Conservation (phyloP, 1,140 invertebrate species). For the Macrocentrus cingulum region DNA sequence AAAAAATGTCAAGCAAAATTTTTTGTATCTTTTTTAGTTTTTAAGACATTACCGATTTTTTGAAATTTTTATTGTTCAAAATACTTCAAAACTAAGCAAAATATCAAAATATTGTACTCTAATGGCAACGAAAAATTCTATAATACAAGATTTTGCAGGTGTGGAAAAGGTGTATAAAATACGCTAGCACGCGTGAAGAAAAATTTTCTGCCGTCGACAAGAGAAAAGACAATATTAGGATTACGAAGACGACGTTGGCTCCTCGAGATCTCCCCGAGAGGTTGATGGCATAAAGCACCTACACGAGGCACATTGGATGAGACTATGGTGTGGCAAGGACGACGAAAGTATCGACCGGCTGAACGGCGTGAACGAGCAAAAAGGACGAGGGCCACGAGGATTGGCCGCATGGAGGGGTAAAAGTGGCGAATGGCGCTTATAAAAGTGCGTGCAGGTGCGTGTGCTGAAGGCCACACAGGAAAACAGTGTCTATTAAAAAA, state of each 20-base stretch:
- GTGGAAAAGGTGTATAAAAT: not conserved
- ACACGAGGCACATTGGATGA: slow-evolving; percentile 17
- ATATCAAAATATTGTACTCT: too few relatives aligned
- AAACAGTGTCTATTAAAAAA: not conserved
- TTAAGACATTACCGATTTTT: too few relatives aligned
- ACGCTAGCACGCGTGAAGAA: not conserved
- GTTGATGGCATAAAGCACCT: not conserved
- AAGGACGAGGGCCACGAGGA: slow-evolving; percentile 28
- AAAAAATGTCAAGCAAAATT: not conserved
- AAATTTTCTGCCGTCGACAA: not conserved
- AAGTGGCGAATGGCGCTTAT: not conserved
- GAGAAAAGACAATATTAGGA: slow-evolving; percentile 9
- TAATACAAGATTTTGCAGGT: too few relatives aligned
- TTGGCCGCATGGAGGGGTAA: not conserved
- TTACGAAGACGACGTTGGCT: slow-evolving; percentile 6
- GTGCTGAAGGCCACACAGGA: not conserved
- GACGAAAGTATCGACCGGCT: slow-evolving; percentile 46
- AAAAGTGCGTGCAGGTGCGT: slow-evolving; percentile 8
- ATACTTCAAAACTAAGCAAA: too few relatives aligned
- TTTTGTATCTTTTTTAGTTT: too few relatives aligned
- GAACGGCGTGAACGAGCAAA: slow-evolving; percentile 16
- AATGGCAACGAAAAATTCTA: too few relatives aligned
- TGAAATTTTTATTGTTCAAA: too few relatives aligned
- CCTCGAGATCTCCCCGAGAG: not conserved
- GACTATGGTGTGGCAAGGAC: slow-evolving; percentile 35